phyloP scores from a whole-genome alignment of 2,113 vertebrate genomes.

The Tylochromis polylepis region DNA sequence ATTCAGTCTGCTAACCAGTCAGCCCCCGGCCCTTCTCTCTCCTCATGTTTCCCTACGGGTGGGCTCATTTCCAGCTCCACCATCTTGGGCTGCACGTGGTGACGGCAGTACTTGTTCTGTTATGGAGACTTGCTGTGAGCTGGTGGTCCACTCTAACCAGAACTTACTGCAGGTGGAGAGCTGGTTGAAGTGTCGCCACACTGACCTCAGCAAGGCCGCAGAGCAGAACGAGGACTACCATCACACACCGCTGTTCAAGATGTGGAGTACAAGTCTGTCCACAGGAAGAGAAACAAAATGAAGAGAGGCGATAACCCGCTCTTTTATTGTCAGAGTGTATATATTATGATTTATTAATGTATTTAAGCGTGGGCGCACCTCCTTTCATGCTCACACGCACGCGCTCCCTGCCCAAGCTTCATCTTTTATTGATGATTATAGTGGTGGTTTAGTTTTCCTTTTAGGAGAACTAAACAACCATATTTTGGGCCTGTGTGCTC shows the following conservation, averaged over 20 bases:
- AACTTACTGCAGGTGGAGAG: background rate
- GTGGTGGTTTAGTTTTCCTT: background rate
- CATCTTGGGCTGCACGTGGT: background rate
- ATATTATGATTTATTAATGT: background rate
- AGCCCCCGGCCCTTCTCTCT: background rate
- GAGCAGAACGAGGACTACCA: background rate
- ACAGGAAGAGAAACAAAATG: background rate
- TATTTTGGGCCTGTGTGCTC: background rate
- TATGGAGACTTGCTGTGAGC: background rate
- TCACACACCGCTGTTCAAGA: fast-evolving
- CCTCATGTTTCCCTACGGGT: background rate
- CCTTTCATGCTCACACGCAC: background rate
- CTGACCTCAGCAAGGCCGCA: background rate
- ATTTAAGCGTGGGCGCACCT: background rate
- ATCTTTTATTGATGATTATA: background rate
- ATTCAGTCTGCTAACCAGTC: background rate
- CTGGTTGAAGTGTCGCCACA: background rate
- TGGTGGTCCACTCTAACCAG: background rate
- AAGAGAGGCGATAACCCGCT: fast-evolving
- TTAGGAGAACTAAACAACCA: background rate
- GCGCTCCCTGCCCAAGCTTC: background rate
- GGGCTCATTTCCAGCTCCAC: background rate
- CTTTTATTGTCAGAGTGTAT: background rate
- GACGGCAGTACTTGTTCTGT: background rate
- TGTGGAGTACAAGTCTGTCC: background rate